Evolutionary conservation across 92 coral and sea anemone species (phyloP).

Genomic region (Galaxea fascicularis): DNA sequence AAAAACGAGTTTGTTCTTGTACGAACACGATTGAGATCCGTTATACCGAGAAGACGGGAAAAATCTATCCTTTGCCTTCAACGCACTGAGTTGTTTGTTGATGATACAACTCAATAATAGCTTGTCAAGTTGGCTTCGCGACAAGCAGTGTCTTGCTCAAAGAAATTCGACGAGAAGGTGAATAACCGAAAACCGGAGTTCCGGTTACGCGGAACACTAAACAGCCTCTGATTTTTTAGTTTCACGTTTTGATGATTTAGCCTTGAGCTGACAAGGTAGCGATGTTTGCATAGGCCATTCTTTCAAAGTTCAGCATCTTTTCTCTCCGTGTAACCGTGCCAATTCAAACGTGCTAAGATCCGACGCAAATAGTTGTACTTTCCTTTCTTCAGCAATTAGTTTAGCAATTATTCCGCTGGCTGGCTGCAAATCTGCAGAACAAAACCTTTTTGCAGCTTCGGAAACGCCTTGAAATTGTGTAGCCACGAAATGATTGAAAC

Average conservation of each 20-base stretch:
- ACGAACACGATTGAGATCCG: not conserved
- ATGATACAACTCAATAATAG: not conserved
- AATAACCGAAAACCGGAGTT: not conserved
- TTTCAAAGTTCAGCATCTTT: not conserved
- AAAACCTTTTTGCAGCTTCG: not conserved
- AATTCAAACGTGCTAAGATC: not conserved
- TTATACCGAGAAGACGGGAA: not conserved
- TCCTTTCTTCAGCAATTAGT: not conserved
- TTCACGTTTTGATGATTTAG: not conserved
- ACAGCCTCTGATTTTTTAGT: not conserved
- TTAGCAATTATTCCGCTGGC: not conserved
- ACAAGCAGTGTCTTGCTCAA: not conserved
- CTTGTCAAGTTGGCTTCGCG: not conserved
- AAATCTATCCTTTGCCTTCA: not conserved
- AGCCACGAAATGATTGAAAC: slow-evolving; percentile 1
- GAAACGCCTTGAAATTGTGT: slow-evolving; percentile 54
- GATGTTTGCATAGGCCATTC: slow-evolving; percentile 1
- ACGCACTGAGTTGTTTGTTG: not conserved
- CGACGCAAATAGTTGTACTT: not conserved
- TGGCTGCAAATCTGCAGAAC: not conserved
- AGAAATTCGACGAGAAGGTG: not conserved
- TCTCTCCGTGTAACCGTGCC: not conserved
- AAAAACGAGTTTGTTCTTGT: not conserved
- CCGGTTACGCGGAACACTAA: not conserved
- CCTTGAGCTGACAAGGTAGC: not conserved